phyloP scores from a whole-genome alignment of 2,888 invertebrate species.

The Meghimatium bilineatum region DNA sequence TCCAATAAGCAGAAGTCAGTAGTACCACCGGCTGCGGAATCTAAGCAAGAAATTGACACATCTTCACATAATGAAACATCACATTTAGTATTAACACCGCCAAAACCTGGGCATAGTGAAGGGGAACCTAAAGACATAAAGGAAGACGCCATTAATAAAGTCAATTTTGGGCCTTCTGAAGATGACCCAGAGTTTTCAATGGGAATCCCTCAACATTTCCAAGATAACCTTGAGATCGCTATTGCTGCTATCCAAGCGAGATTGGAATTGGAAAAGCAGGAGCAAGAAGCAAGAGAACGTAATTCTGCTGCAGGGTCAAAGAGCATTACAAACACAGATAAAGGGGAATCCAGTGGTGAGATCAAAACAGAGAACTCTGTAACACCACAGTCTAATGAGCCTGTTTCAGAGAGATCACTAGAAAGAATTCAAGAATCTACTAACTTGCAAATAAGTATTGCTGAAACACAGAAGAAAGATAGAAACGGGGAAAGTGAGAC shows the following conservation, averaged over 20 bases:
- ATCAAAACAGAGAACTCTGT: not conserved
- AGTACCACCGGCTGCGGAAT: not conserved
- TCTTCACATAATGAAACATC: not conserved
- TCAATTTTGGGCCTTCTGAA: constrained; percentile 12
- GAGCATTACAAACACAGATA: not conserved
- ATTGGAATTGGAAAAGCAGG: constrained; percentile 6
- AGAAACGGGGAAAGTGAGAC: too few species aligned
- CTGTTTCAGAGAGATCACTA: not conserved
- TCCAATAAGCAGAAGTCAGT: not conserved
- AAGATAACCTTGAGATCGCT: constrained; percentile 18
- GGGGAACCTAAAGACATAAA: not conserved
- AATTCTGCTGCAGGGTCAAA: not conserved
- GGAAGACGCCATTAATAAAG: not conserved
- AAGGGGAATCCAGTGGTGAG: not conserved
- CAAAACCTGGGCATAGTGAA: not conserved
- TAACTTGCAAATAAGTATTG: not conserved
- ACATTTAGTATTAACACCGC: not conserved
- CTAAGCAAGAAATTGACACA: constrained; percentile 31
- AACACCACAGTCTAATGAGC: not conserved
- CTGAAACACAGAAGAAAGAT: not conserved
- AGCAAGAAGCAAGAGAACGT: not conserved
- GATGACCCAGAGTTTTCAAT: constrained; percentile 16
- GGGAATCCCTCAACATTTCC: constrained; percentile 11
- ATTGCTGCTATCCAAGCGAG: constrained; percentile 30
- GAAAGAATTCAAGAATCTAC: not conserved